Base-by-base conservation (phyloP, 2,888 invertebrate genomes). In the Ectemnius continuus region DNA sequence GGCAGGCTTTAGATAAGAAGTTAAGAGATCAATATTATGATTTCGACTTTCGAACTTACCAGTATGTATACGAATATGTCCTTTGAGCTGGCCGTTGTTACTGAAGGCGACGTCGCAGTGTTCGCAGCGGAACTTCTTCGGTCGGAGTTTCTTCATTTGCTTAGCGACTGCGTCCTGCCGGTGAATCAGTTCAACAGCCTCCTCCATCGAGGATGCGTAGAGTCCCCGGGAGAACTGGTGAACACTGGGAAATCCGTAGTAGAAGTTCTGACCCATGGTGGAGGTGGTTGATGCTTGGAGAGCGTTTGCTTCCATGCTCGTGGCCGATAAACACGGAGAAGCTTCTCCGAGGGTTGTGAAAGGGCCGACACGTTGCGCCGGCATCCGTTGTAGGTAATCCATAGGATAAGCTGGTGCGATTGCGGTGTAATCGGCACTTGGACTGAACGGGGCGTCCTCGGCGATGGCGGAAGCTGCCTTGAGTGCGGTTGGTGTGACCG, bases 1-100 rank as follows among this genome's bases (percentile, higher is more conserved):
- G 20, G 20, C 20, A 23, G 3, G 23, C 3, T 2, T 23, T 23
- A 3, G 23, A 23, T 3, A 23, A 23, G 8, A 11, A 36, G 0
- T 11, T 2, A 11, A 36, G 36, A 36, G 8, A 36, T 36, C 36
- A 36, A 36, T 36, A 36, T 36, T 36, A 36, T 36, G 36, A 36
- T 36, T 36, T 11, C 0, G 5, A 36, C 8, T 36, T 36, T 36
- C 45, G 58, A 45, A 16, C 71, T 91, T 89, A 91, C 97, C 97
- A 48, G 97, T 97, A 87, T 97, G 97, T 68, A 97, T 97, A 71
- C 97, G 92, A n/a, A 97, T 94, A 88, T 98, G 97, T 16, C 97
- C 97, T 89, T 96, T 97, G 0, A 98, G 92, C 85, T 98, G 97
- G 0, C 97, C 97, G 90, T 97, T 97, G 90, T 98, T 98, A n/a